Percentiles rank a stretch among this genome's conserved stretches.
These are phyloP conservation scores for Drosophila pseudotalamancana DNA, from an alignment of 2,888 invertebrate species.

Conservation along the genomic window DNA sequence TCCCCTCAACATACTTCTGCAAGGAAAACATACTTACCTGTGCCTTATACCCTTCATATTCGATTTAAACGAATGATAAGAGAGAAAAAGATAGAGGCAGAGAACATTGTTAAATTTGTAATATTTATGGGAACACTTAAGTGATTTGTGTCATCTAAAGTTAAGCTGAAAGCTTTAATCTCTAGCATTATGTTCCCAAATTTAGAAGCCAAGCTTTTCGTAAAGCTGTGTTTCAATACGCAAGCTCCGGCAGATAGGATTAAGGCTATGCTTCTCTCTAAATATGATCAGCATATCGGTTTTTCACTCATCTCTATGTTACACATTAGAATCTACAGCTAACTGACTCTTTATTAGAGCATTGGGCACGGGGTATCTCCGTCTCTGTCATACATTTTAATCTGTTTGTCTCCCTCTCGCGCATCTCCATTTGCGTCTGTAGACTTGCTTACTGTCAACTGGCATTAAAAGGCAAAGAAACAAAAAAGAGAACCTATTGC, in stretches of 20 bases:
- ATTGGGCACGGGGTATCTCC: neutral
- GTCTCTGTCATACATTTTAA: too few relatives aligned
- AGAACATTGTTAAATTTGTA: too few relatives aligned
- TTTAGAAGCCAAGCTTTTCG: neutral
- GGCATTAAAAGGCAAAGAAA: constrained; percentile 21
- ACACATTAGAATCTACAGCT: neutral
- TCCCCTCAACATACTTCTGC: neutral
- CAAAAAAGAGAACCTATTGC: constrained; percentile 13
- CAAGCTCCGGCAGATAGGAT: too few relatives aligned
- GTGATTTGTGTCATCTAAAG: neutral
- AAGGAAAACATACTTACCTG: neutral
- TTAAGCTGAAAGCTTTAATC: neutral
- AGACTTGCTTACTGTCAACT: constrained; percentile 21
- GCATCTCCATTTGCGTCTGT: constrained; percentile 14
- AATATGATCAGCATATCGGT: too few relatives aligned
- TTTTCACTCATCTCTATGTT: too few relatives aligned
- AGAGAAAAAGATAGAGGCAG: too few relatives aligned
- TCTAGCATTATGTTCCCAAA: too few relatives aligned
- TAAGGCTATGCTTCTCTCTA: too few relatives aligned
- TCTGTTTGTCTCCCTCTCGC: neutral
- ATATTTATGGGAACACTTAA: too few relatives aligned
- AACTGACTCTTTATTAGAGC: neutral
- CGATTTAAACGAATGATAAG: too few relatives aligned
- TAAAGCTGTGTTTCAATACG: neutral
- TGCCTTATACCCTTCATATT: constrained; percentile 3